Percentiles rank a stretch among this genome's conserved stretches.
These are phyloP conservation scores for Zoroaster sp. DNA, from an alignment of 53 echinoderm and acorn worm genomes.

Conservation along the genomic window DNA sequence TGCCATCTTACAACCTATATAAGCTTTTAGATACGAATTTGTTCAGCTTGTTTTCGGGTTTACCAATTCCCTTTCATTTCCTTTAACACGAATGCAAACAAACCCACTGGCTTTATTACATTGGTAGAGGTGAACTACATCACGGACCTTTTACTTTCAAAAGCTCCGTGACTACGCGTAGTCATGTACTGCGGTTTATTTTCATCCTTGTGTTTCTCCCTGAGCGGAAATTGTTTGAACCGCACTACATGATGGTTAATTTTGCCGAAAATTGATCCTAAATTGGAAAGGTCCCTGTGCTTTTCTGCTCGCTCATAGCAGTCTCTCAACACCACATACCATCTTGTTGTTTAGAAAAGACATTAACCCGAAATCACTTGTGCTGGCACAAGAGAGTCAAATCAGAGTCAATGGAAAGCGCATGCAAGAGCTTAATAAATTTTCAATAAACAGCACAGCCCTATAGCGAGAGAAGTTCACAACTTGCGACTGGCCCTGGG, in stretches of 20 bases:
- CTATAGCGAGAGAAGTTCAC: neutral
- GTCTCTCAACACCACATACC: slow-evolving; percentile 10
- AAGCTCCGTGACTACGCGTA: too few species aligned
- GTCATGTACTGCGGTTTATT: neutral
- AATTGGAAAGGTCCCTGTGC: neutral
- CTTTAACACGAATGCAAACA: too few species aligned
- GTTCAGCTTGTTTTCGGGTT: too few species aligned
- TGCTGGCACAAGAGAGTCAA: neutral
- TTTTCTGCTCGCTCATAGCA: neutral
- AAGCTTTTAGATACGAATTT: too few species aligned
- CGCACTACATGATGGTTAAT: neutral
- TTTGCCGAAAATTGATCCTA: slow-evolving; percentile 36
- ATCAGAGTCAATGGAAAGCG: neutral
- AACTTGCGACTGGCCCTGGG: neutral
- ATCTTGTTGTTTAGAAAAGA: slow-evolving; percentile 1
- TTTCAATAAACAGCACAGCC: neutral
- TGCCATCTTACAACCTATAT: too few species aligned
- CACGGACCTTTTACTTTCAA: too few species aligned
- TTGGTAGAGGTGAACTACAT: too few species aligned
- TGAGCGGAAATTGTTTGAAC: neutral
- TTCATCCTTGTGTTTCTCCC: neutral
- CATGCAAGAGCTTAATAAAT: neutral
- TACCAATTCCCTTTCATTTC: too few species aligned
- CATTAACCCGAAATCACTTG: neutral
- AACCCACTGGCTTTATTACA: too few species aligned